A percentile compares a stretch with the other conserved stretches of the same genome.
These are phyloP conservation scores for Icerya purchasi DNA, from an alignment of 2,888 invertebrate species.

Conservation along the genomic window DNA sequence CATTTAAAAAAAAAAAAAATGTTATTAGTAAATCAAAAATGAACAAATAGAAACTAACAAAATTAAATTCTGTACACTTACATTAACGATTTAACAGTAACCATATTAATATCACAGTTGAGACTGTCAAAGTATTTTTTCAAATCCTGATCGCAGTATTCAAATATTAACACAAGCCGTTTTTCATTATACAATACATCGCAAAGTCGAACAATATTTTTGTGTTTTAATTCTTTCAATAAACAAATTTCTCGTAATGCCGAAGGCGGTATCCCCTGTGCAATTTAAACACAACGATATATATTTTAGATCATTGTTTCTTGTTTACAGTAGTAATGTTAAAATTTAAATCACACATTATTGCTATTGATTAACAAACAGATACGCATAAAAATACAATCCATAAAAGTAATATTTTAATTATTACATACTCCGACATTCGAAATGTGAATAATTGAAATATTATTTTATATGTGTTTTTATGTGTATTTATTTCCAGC, in stretches of 20 bases:
- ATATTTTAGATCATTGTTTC: no score
- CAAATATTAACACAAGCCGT: constrained; percentile 91
- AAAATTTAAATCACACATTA: no score
- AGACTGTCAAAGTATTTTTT: constrained; percentile 98
- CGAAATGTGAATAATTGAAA: no score
- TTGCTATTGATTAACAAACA: no score
- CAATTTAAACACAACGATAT: no score
- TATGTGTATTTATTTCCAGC: no score
- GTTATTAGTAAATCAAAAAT: background rate
- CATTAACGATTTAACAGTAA: constrained; percentile 87
- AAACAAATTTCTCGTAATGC: constrained; percentile 95
- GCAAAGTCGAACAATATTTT: constrained; percentile 89
- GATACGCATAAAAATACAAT: no score
- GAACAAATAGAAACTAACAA: background rate
- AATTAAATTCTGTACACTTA: constrained; percentile 24
- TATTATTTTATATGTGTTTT: no score
- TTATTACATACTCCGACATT: no score
- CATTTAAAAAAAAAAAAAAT: background rate
- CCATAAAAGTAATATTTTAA: no score
- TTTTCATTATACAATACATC: constrained; percentile 96
- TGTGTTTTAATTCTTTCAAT: constrained; percentile 90
- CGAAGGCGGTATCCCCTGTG: constrained; percentile 86
- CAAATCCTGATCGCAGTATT: constrained; percentile 95
- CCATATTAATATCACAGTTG: constrained; percentile 91
- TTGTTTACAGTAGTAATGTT: no score